Percentiles rank a stretch among this genome's conserved stretches.
Conservation (phyloP, 2,113 vertebrate species). For the Ciconia boyciana region DNA sequence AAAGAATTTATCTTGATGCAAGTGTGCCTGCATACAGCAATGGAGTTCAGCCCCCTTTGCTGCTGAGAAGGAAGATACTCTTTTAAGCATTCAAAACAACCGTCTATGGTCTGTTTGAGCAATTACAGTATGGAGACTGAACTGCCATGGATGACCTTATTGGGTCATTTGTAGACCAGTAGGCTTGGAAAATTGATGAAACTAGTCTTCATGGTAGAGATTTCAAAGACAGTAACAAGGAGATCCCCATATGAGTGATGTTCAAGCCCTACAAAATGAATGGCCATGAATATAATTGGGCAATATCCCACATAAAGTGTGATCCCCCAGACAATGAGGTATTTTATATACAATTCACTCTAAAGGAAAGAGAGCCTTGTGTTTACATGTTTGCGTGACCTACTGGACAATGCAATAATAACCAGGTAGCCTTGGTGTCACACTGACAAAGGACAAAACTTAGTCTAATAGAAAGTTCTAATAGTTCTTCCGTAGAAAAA, state of each 20-base stretch:
- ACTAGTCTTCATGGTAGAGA: background rate
- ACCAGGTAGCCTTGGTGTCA: background rate
- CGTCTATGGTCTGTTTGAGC: background rate
- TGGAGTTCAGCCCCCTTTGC: background rate
- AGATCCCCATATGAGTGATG: constrained; percentile 40
- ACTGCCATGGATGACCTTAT: constrained; percentile 23
- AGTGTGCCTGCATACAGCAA: background rate
- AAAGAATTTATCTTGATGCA: background rate
- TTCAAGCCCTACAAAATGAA: constrained; percentile 22
- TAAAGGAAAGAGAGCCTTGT: background rate
- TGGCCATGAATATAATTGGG: constrained; percentile 19
- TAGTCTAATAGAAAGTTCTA: background rate
- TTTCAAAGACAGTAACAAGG: constrained; percentile 56
- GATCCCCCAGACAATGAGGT: background rate
- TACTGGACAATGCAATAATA: background rate
- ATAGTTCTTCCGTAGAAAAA: background rate
- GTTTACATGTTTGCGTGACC: background rate
- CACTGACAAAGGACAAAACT: background rate
- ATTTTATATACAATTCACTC: background rate
- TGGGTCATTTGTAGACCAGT: constrained; percentile 39
- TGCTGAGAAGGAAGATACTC: background rate
- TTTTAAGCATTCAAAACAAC: background rate
- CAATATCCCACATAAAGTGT: background rate
- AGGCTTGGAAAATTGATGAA: constrained; percentile 56
- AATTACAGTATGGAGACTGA: background rate